Percentiles rank a stretch among this genome's conserved stretches.
phyloP scores from a whole-genome alignment of 2,888 invertebrate species.

The Aricia artaxerxes region DNA sequence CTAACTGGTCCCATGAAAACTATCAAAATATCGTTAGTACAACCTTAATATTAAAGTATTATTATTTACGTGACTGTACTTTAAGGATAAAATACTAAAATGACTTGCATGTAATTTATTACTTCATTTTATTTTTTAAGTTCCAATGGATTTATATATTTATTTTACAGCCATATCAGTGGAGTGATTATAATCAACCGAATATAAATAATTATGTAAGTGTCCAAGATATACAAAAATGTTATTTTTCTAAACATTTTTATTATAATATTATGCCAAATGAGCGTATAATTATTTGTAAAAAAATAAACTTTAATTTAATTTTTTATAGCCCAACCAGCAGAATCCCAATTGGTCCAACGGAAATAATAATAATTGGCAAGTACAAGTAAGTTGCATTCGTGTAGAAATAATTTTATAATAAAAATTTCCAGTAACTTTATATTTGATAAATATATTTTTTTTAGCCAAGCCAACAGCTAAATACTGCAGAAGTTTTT shows the following conservation, averaged over 20 bases:
- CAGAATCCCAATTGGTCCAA: background rate
- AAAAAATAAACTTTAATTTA: background rate
- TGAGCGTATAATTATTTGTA: no score
- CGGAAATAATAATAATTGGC: background rate
- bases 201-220: conserved; percentile 30
- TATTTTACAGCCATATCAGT: conserved; percentile 34
- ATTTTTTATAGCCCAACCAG: background rate
- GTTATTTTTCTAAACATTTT: background rate
- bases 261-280: no score
- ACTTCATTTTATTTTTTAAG: no score
- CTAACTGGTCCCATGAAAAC: background rate
- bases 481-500: background rate
- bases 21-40: conserved; percentile 9
- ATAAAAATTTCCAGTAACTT: background rate
- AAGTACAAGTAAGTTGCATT: background rate
- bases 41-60: no score
- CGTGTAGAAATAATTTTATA: background rate
- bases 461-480: background rate
- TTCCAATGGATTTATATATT: background rate
- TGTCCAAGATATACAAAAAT: no score
- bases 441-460: background rate
- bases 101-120: no score
- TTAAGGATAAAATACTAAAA: no score
- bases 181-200: conserved; percentile 35
- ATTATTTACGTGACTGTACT: no score